phyloP scores from a whole-genome alignment of 2,888 invertebrate genomes.

The Platycheirus rosarum region DNA sequence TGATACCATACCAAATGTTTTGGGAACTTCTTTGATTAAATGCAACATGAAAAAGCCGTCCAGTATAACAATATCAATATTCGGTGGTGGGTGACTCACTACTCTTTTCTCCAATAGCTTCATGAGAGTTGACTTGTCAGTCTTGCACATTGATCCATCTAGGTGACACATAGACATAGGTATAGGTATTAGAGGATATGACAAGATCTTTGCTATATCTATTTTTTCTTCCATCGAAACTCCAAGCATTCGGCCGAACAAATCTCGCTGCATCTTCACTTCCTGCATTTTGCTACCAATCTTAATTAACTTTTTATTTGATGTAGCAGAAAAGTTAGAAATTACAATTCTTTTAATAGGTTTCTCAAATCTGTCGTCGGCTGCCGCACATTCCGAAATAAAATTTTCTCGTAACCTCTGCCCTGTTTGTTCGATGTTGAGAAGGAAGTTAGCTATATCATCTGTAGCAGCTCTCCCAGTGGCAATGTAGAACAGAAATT shows the following conservation, averaged over 20 bases:
- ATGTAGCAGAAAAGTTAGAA: constrained; percentile 18
- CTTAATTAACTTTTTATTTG: background rate
- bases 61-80: constrained; percentile 20
- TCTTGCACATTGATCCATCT: constrained; percentile 25
- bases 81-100: constrained; percentile 17
- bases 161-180: constrained; percentile 18
- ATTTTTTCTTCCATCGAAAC: constrained; percentile 24
- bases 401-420: background rate
- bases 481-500: constrained; percentile 11
- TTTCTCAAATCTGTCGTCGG: constrained; percentile 15
- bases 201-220: constrained; percentile 16
- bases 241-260: constrained; percentile 20
- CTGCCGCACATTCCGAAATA: constrained; percentile 10
- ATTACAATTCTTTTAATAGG: constrained; percentile 14
- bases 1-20: constrained; percentile 15
- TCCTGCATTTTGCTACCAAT: constrained; percentile 2
- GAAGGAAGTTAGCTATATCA: background rate
- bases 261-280: constrained; percentile 18
- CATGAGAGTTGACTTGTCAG: constrained; percentile 6
- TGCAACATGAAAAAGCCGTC: constrained; percentile 11
- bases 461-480: constrained; percentile 14
- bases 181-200: no score
- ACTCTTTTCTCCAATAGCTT: constrained; percentile 24
- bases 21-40: constrained; percentile 16
- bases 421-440: no score